Base-by-base conservation (phyloP, 2,113 vertebrate species). In the Megaptera novaeangliae region DNA sequence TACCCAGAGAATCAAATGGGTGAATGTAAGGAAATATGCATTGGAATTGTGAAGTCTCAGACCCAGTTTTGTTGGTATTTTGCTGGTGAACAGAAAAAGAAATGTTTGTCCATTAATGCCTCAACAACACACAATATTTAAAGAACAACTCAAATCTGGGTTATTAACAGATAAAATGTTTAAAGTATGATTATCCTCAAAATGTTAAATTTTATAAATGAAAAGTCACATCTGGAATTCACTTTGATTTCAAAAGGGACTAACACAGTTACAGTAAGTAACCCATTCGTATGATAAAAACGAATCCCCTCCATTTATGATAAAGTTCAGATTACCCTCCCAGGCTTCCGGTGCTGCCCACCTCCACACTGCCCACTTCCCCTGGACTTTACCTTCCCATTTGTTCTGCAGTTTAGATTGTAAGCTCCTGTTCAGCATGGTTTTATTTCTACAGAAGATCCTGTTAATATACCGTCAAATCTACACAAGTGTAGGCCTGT, bases 401-500 rank as follows among this genome's bases (percentile, higher is more conserved):
- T 52, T 21, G 17, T 69, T 75, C 80, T 52, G 57, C 17, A 39
- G 1, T 75, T 49, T 36, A 63, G 15, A 64, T 52, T 2, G 4
- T 57, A 7, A 46, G 0, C 15, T 82, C 27, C 31, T 57, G 5
- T 69, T 29, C 66, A 61, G 2, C 21, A 5, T 77, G 55, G 34
- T 21, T 39, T 91, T 23, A 57, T 44, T 14, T 72, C 5, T n/a
- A 44, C 11, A 59, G 81, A 91, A 66, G 21, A 59, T 9, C 17
- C 13, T 88, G 34, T 6, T 39, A 55, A 64, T 41, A 46, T 9
- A 59, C 49, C 39, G 46, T 64, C 20, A 63, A 83, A 27, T 9
- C 3, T 14, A 57, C 7, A 1, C 29, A 25, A 34, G 31, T 1
- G 12, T 27, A 57, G 7, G 2, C 21, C 5, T 41, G 0, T 55